These are phyloP conservation scores for Tromatobia lineatoria DNA, from an alignment of 2,888 invertebrate genomes.

Conservation along the genomic window DNA sequence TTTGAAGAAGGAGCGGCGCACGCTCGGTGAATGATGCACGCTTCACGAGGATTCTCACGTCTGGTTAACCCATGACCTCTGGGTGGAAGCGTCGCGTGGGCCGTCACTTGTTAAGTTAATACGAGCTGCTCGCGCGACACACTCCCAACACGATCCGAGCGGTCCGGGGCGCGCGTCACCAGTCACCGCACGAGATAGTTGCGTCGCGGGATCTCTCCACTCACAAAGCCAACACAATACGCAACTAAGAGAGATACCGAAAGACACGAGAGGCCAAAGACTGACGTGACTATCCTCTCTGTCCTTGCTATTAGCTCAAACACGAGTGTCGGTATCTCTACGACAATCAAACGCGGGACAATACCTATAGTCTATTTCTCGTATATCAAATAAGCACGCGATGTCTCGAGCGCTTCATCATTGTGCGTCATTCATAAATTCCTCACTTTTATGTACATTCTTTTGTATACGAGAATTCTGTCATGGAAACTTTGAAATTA, in stretches of 20 bases:
- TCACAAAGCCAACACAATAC: conserved; percentile 63
- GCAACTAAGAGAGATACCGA: conserved; percentile 14
- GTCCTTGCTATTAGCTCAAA: not conserved
- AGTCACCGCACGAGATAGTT: conserved; percentile 62
- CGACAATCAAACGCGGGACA: conserved; percentile 64
- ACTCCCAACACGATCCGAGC: conserved; percentile 57
- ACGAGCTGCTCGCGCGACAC: conserved; percentile 77
- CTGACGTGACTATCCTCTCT: conserved; percentile 39
- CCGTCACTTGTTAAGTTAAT: conserved; percentile 82
- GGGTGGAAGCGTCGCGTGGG: conserved; percentile 81
- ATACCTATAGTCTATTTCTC: conserved; percentile 22
- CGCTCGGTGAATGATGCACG: conserved; percentile 44
- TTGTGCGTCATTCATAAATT: conserved; percentile 20
- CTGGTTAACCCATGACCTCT: conserved; percentile 81
- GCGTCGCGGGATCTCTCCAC: conserved; percentile 56
- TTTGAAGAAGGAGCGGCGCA: conserved; percentile 21
- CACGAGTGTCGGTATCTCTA: conserved; percentile 39
- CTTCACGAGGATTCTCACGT: conserved; percentile 80
- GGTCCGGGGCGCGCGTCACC: conserved; percentile 55
- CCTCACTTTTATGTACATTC: not conserved
- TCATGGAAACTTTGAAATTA: too few relatives aligned
- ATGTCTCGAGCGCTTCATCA: conserved; percentile 48
- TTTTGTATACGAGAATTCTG: not conserved
- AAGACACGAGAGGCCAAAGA: conserved; percentile 26
- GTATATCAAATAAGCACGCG: conserved; percentile 64